phyloP scores from a whole-genome alignment of 2,113 vertebrate genomes.

The Turnix velox region DNA sequence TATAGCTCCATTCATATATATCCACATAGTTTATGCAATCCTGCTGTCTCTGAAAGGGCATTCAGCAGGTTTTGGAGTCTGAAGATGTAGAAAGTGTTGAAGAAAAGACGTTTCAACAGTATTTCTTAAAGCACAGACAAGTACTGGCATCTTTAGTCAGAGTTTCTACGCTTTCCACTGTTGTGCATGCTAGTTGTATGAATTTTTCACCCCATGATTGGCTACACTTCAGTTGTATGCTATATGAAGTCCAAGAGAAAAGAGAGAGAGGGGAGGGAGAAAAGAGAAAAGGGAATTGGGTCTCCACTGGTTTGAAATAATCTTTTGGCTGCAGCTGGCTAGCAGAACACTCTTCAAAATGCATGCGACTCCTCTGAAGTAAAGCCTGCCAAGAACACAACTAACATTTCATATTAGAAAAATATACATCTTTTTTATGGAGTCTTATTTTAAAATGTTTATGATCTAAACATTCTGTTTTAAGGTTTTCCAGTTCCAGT shows the following conservation, averaged over 20 bases:
- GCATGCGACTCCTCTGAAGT: background rate
- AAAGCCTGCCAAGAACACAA: constrained; percentile 48
- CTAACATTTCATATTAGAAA: constrained; percentile 47
- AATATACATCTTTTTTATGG: constrained; percentile 1
- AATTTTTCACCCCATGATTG: background rate
- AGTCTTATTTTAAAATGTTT: constrained; percentile 50
- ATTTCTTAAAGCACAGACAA: background rate
- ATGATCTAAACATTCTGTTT: constrained; percentile 51
- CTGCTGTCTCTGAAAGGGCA: background rate
- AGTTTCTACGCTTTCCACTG: background rate
- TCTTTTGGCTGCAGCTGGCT: constrained; percentile 17
- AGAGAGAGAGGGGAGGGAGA: background rate
- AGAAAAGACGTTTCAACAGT: background rate
- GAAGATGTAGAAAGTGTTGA: background rate
- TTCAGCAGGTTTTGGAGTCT: background rate
- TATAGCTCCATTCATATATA: background rate
- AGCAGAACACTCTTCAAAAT: constrained; percentile 15
- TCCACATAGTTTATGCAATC: background rate
- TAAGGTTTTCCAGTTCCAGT: constrained; percentile 29
- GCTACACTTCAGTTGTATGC: background rate
- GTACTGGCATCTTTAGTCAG: background rate
- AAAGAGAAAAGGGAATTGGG: background rate
- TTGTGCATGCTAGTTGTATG: background rate
- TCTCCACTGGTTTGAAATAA: constrained; percentile 28
- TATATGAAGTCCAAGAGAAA: background rate